phyloP scores from a whole-genome alignment of 2,888 invertebrate genomes.

The Craniophora ligustri region DNA sequence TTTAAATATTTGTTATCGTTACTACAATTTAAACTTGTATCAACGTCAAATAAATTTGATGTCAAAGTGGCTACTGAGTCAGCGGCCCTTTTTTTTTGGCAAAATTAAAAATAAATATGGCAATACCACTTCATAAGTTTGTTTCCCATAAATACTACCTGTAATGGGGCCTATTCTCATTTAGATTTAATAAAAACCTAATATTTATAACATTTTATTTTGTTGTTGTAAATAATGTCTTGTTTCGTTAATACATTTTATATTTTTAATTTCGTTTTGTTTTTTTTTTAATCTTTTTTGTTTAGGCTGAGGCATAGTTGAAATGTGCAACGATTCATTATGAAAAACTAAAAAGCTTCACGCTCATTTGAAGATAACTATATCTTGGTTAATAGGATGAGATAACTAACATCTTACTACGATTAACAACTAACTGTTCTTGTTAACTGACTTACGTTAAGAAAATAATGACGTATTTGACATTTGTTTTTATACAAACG shows the following conservation, averaged over 20 bases:
- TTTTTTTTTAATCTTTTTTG: conserved; percentile 61
- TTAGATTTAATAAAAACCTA: conserved; percentile 65
- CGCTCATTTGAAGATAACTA: conserved; percentile 3
- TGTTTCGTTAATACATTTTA: conserved; percentile 84
- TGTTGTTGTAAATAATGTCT: conserved; percentile 81
- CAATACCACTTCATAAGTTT: conserved; percentile 32
- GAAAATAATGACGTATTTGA: no score
- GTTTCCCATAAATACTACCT: conserved; percentile 33
- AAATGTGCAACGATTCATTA: conserved; percentile 17
- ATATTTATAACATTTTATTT: conserved; percentile 70
- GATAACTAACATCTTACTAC: conserved; percentile 19
- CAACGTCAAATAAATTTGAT: no score
- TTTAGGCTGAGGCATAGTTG: conserved; percentile 47
- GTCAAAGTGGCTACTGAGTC: no score
- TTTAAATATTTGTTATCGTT: no score
- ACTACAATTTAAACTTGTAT: no score
- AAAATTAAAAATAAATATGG: neutral
- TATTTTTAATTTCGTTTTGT: conserved; percentile 72
- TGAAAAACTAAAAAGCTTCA: neutral
- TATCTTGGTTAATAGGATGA: conserved; percentile 12
- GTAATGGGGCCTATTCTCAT: conserved; percentile 70
- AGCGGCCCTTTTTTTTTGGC: no score
- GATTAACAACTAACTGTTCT: no score
- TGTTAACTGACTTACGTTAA: no score
- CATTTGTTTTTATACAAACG: no score